phyloP scores from a whole-genome alignment of 2,797 vertebrate species.

The Onychomys arenicola region DNA sequence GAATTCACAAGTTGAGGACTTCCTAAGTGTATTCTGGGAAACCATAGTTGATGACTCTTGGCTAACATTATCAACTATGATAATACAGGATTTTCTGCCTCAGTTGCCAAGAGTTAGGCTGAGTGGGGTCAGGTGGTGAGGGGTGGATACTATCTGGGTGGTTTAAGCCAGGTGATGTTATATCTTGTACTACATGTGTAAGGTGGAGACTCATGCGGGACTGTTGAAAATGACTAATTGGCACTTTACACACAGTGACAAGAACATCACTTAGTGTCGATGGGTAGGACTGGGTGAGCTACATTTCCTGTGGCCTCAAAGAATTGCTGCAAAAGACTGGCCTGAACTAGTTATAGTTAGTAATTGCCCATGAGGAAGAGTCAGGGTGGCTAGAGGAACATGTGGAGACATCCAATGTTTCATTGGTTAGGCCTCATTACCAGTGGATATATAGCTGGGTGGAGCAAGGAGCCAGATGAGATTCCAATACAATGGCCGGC shows the following conservation, averaged over 20 bases:
- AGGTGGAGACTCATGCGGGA: accelerated
- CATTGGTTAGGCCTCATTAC: not conserved
- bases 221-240: conserved; percentile 14
- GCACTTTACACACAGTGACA: not conserved
- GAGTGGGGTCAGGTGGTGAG: not conserved
- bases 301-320: not conserved
- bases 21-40: not conserved
- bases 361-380: not conserved
- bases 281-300: not conserved
- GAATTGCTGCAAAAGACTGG: not conserved
- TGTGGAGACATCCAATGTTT: not conserved
- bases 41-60: not conserved
- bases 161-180: conserved; percentile 20
- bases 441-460: accelerated
- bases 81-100: not conserved
- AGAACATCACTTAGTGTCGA: too few relatives aligned
- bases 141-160: not conserved
- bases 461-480: not conserved
- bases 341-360: not conserved
- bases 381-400: not conserved
- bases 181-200: not conserved
- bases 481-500: accelerated
- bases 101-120: not conserved
- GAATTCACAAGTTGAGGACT: accelerated
- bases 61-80: not conserved